Base-by-base conservation (phyloP, 2,113 vertebrate genomes). In the Ochotona curzoniae region DNA sequence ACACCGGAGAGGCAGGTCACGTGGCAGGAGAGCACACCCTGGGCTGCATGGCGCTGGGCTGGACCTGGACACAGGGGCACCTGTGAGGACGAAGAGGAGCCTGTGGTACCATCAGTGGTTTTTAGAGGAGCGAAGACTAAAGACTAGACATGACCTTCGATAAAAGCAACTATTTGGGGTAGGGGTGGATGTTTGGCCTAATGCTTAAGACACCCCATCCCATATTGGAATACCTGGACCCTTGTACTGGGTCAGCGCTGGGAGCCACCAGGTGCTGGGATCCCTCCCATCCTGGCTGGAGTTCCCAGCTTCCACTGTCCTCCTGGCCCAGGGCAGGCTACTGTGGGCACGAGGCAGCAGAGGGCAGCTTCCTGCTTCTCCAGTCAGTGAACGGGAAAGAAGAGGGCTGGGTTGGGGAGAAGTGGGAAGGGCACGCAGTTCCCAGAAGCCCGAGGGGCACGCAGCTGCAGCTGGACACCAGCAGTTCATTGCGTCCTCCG, bases 91-190 rank as follows among this genome's bases (percentile, higher is more conserved):
- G 70, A 10, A 83, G 51, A 84, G 54, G 76, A 80, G 47, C 64
- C n/a, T 82, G 9, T 7, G 60, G 76, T 21, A 91, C 80, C 66
- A 35, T 73, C 79, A 75, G 80, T 85, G 47, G 4, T 69, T 89
- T 94, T 95, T 9, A 35, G 78, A 88, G 91, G 69, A 82, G 49
- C 14, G 76, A 21, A 93, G 61, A 10, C 28, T 80, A 81, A 21
- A 93, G 61, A 10, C 28, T 80, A 87, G 82, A 28, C 23, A 23
- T 86, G 60, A 28, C 54, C 54, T 57, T 57, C 17, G 11, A 57
- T 12, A 57, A 57, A 57, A 57, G 11, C 54, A 57, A 57, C 8
- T 7, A 57, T 17, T 57, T 57, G 54, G 54, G 54, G 54, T 17
- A 6, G 38, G 38, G 38, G n/a, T 54, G 54, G 12, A 11, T 17